Conservation (phyloP, 2,113 vertebrate genomes). For the Aleadryas rufinucha region DNA sequence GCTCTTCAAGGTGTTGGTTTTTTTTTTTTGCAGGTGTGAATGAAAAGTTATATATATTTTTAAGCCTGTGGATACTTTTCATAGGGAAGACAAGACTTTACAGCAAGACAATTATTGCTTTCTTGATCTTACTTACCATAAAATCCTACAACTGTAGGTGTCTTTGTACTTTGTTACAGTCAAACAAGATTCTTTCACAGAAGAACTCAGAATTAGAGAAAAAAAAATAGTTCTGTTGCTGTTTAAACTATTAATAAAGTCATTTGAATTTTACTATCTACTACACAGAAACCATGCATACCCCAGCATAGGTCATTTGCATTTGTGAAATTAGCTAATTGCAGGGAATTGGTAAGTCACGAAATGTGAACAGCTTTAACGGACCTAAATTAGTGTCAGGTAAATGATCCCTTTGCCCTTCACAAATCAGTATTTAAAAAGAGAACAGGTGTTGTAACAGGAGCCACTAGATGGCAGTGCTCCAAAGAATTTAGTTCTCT, state of each 20-base stretch:
- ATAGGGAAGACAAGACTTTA: background rate
- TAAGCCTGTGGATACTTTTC: background rate
- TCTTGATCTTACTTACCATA: background rate
- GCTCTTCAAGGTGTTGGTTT: rapidly evolving
- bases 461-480: slow-evolving; percentile 50
- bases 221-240: background rate
- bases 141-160: background rate
- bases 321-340: background rate
- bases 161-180: background rate
- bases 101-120: background rate
- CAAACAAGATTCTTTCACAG: background rate
- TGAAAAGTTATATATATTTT: background rate
- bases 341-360: background rate
- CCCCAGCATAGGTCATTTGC: background rate
- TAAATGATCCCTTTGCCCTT: slow-evolving; percentile 8
- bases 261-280: background rate
- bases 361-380: background rate
- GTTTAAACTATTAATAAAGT: background rate
- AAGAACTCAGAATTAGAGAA: background rate
- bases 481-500: slow-evolving; percentile 4
- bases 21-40: background rate
- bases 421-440: background rate
- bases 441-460: background rate
- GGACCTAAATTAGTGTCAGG: background rate
- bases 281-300: background rate